Evolutionary conservation across 2,888 invertebrate genomes (phyloP), one percentile per base, ranked within the genome.

Genomic region (Halictus quadricinctus): DNA sequence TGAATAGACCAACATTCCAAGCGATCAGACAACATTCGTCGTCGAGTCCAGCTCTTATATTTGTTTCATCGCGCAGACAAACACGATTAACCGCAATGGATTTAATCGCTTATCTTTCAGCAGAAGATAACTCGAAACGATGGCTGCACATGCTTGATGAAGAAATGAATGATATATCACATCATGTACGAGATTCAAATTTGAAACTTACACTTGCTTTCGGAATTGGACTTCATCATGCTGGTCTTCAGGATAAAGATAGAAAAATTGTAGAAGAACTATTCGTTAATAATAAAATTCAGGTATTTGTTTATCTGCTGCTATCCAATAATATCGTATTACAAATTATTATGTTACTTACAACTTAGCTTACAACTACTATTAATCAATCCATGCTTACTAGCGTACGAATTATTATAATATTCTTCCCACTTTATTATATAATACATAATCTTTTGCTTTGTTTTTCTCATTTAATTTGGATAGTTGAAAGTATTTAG

Each of bases 161-260:
- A 0, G 98, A 98, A 95, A 97, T 99, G 96, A 97, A 98, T 89
- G 96, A 96, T 87, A 95, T 98, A 88, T 94, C 96, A 29, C 96
- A 96, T 89, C 93, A 94, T 48, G 96, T 98, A 72, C 96, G 96
- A 88, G 99, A 99, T 92, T 96, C 97, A 7, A 99, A 99, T 95
- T 95, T 99, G 74, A 98, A 98, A 93, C 96, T 99, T 86, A 98
- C 98, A 0, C 95, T 99, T 41, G 97, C 98, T 0, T 99, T 99
- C 95, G 99, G 99, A 3, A 99, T 99, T 89, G 99, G 99, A 2
- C 97, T 99, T 91, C 99, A 99, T 95, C 99, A 99, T 95, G 99
- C 99, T 36, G 99, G 99, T 77, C 95, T 99, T 80, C 97, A 98
- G 90, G 99, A 99, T 89, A 96, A 96, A 84, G 99, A 99, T 94